A percentile compares a stretch with the other conserved stretches of the same genome.
These are phyloP conservation scores for Ennomos erosarius DNA, from an alignment of 2,888 invertebrate species.

Conservation along the genomic window DNA sequence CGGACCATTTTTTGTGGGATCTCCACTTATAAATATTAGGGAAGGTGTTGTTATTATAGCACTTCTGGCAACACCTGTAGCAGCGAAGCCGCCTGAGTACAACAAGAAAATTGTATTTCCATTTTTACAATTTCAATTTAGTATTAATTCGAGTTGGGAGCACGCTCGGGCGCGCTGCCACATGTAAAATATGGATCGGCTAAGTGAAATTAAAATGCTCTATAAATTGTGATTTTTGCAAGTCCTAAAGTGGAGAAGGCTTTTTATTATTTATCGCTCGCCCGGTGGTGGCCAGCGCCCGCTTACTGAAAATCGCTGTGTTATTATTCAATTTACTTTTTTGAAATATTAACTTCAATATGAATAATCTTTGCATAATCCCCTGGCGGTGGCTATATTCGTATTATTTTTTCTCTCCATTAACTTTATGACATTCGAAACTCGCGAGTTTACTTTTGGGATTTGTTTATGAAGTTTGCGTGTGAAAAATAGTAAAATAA, in stretches of 20 bases:
- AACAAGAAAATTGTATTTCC: conserved; percentile 84
- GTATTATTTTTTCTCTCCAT: conserved; percentile 36
- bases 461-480: conserved; percentile 15
- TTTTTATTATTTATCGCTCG: conserved; percentile 83
- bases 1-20: neutral
- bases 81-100: conserved; percentile 63
- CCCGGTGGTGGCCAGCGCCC: conserved; percentile 72
- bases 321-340: conserved; percentile 82
- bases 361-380: conserved; percentile 58
- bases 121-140: conserved; percentile 86
- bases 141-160: conserved; percentile 83
- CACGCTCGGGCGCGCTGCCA: conserved; percentile 80
- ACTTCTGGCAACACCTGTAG: conserved; percentile 75
- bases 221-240: conserved; percentile 86
- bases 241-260: conserved; percentile 85
- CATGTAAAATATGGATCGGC: conserved; percentile 86
- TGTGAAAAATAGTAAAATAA: conserved; percentile 28
- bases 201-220: conserved; percentile 86
- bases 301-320: conserved; percentile 79
- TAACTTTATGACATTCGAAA: conserved; percentile 29
- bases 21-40: conserved; percentile 56
- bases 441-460: conserved; percentile 23
- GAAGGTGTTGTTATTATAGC: conserved; percentile 71
- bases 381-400: conserved; percentile 37
- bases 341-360: conserved; percentile 73